A percentile compares a stretch with the other conserved stretches of the same genome.
Conservation (phyloP, 2,113 vertebrate species). For the Mastomys coucha region DNA sequence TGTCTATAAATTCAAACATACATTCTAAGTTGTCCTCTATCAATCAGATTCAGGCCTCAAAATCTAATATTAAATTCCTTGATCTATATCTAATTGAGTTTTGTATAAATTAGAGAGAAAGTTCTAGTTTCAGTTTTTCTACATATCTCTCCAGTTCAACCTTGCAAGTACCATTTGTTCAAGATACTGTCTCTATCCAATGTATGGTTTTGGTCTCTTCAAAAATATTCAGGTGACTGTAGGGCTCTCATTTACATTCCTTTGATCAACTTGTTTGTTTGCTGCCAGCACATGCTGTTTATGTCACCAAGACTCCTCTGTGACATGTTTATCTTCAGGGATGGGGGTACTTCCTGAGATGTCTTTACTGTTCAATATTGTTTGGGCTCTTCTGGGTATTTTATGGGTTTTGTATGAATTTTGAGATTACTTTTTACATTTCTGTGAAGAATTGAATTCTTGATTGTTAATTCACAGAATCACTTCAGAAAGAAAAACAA, state of each 20-base stretch:
- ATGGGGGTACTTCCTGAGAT: not conserved
- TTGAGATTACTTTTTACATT: not conserved
- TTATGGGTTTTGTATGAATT: not conserved
- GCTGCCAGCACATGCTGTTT: not conserved
- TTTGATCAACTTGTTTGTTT: not conserved
- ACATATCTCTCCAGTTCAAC: not conserved
- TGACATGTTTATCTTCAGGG: not conserved
- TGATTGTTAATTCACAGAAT: not conserved
- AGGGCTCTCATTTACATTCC: not conserved
- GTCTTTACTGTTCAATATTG: not conserved
- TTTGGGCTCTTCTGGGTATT: not conserved
- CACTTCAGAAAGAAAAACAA: not conserved
- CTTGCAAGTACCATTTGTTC: not conserved
- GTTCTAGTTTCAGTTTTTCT: not conserved
- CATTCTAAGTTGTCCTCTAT: not conserved
- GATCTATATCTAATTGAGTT: not conserved
- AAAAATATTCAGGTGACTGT: not conserved
- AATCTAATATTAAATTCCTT: not conserved
- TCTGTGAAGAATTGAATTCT: not conserved
- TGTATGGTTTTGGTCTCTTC: not conserved
- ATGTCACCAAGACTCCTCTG: not conserved
- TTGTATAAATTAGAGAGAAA: not conserved
- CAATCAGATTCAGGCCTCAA: not conserved
- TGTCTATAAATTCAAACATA: not conserved
- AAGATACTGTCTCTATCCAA: not conserved